Evolutionary conservation across 2,888 invertebrate genomes (phyloP), one percentile per base, ranked within the genome.

Genomic region (Xestobium rufovillosum): DNA sequence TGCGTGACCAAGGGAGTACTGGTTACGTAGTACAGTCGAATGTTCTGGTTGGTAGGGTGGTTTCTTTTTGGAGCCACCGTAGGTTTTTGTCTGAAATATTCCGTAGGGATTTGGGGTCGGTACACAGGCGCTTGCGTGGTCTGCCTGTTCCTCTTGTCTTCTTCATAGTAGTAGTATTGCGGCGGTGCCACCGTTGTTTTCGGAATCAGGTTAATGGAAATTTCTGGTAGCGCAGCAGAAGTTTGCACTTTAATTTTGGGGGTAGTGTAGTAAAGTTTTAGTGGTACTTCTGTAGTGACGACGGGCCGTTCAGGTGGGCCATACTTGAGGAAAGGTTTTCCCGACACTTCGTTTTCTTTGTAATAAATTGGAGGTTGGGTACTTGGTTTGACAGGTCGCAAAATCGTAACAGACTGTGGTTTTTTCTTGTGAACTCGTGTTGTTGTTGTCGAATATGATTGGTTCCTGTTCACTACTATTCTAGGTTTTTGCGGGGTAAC

Each of bases 141-240:
- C 4, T 48, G 39, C 14, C 38, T 43, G 14, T 46, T 49, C 3
- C 52, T 52, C 2, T 27, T 14, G 16, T 57, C 51, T 54, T 81
- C 80, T 42, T 81, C 78, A 49, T 79, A 80, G 53, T 79, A 82
- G 51, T 74, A 82, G 60, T 76, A 80, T 4, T 80, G 78, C 34
- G 72, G 60, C 26, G 68, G 66, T 50, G 70, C 69, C 19, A 37
- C 39, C 13, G 41, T 43, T 6, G 45, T 36, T 6, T 14, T 15
- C 8, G 26, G 27, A 1, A 28, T 9, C 26, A 26, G 27, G 38
- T 70, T 49, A 35, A 43, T 15, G 36, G 26, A 19, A 25, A 32
- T 31, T 34, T 49, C 50, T 3, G 57, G 55, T 16, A 43, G 34
- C 40, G 51, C 50, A 8, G 57, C 57, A 49, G 72, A 72, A 9